phyloP scores from a whole-genome alignment of 2,888 invertebrate species.

The Drosophila leonis region DNA sequence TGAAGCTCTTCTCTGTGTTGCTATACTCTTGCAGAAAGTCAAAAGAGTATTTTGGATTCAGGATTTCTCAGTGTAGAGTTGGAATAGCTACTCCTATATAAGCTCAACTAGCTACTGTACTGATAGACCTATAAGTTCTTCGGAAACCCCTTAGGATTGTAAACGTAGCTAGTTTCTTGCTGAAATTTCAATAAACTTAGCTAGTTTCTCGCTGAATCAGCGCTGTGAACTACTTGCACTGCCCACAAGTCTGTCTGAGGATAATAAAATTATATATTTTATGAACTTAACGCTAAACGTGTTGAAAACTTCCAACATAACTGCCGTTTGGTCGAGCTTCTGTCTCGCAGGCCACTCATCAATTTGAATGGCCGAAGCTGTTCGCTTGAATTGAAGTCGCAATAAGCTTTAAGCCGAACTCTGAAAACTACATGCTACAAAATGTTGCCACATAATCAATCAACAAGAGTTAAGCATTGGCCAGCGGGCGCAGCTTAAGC shows the following conservation, averaged over 20 bases:
- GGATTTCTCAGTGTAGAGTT: no score
- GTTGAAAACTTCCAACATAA: constrained; percentile 35
- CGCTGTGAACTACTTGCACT: not conserved
- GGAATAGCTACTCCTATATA: no score
- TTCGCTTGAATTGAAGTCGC: not conserved
- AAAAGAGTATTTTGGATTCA: no score
- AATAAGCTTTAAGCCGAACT: constrained; percentile 39
- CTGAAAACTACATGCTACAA: constrained; percentile 36
- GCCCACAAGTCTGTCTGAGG: not conserved
- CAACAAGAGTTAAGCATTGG: constrained; percentile 57
- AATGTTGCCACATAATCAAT: constrained; percentile 65
- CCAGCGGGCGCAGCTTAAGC: constrained; percentile 51
- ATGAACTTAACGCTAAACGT: constrained; percentile 38
- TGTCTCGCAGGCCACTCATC: constrained; percentile 19
- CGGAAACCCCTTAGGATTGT: no score
- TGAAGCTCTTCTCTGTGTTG: no score
- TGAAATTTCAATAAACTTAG: not conserved
- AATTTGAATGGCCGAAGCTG: not conserved
- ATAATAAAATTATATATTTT: constrained; percentile 54
- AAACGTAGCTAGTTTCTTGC: no score
- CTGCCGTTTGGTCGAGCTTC: constrained; percentile 6
- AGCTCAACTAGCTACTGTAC: no score
- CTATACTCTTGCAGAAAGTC: no score
- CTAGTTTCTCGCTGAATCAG: not conserved
- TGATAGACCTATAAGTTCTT: no score